A percentile compares a stretch with the other conserved stretches of the same genome.
These are phyloP conservation scores for Blera fallax DNA, from an alignment of 2,888 invertebrate genomes.

Conservation along the genomic window DNA sequence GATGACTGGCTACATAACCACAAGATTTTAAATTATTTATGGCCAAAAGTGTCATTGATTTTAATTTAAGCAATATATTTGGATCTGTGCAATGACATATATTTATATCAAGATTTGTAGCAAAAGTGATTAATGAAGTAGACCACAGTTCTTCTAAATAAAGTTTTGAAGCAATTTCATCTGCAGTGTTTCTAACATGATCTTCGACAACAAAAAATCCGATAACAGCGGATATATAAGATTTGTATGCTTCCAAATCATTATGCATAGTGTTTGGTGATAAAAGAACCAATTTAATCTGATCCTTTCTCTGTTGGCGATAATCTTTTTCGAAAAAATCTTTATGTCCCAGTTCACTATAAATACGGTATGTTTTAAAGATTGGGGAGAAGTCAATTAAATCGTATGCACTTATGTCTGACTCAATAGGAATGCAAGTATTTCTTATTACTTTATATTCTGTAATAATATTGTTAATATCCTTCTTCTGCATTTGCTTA, in stretches of 20 bases:
- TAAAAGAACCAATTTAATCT: slow-evolving; percentile 94
- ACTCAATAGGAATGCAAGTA: slow-evolving; percentile 74
- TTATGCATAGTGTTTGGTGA: slow-evolving; percentile 96
- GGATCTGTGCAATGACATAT: slow-evolving; percentile 97
- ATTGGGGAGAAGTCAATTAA: slow-evolving; percentile 99
- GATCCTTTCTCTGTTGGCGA: slow-evolving; percentile 96
- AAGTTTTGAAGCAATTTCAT: slow-evolving; percentile 92
- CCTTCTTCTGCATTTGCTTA: slow-evolving; percentile 84
- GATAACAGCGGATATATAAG: slow-evolving; percentile 94
- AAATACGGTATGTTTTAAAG: slow-evolving; percentile 98
- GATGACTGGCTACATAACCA: slow-evolving; percentile 94
- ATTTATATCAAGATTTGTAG: slow-evolving; percentile 92
- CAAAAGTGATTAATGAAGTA: slow-evolving; percentile 92
- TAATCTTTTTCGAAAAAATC: slow-evolving; percentile 97
- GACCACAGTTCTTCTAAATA: slow-evolving; percentile 98
- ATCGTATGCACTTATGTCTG: slow-evolving; percentile 91
- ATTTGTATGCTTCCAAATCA: slow-evolving; percentile 92
- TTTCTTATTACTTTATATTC: slow-evolving; percentile 76
- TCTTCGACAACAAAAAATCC: slow-evolving; percentile 99
- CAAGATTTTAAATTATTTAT: slow-evolving; percentile 95
- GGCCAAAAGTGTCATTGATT: slow-evolving; percentile 97
- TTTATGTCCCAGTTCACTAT: slow-evolving; percentile 94
- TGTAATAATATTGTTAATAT: slow-evolving; percentile 83
- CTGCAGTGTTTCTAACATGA: slow-evolving; percentile 95
- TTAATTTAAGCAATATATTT: slow-evolving; percentile 94